Evolutionary conservation across 2,113 vertebrate genomes (phyloP), one percentile per base, ranked within the genome.

Genomic region (Myxocyprinus asiaticus): DNA sequence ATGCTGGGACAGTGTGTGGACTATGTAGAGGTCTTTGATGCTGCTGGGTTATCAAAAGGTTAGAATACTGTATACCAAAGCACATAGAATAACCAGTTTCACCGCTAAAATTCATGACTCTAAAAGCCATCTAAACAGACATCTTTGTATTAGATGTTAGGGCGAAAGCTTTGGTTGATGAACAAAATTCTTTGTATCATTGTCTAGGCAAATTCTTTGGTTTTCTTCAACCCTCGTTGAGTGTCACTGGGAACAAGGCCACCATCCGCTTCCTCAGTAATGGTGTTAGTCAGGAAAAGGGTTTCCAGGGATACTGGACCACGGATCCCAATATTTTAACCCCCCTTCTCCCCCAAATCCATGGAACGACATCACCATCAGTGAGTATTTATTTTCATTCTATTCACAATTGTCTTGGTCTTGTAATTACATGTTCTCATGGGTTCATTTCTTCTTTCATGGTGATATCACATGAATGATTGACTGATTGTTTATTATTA

Each of bases 301-400:
- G 93, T 76, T 93, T 94, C 75, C 91, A 86, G 75, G 91, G 91
- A 76, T 90, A 91, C 80, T 94, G 93, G 92, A 93, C 91, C 70
- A 90, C 87, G 1, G 83, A 91, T 73, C 2, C 75, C 1, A 69
- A 2, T 45, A 59, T n/a, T n/a, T 91, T 44, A 15, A 90, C 53
- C 91, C 87, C 3, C 91, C 89, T 44, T 58, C 90, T 72, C 82
- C 90, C 33, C 6, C 82, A 9, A 90, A 89, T 45, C 90, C 87
- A 5, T 94, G 91, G 91, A 89, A 91, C 77, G 61, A 89, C 33
- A 64, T 91, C 15, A 80, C 47, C 14, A 89, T 93, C 43, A 84
- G 93, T 92, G 58, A 88, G 88, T 86, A 17, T 55, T 55, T 10
- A 55, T 0, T 50, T 6, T 50, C 7, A 6, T 50, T 6, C 48